Evolutionary conservation across 2,888 invertebrate genomes (phyloP).

Genomic region (Mystacides longicornis): DNA sequence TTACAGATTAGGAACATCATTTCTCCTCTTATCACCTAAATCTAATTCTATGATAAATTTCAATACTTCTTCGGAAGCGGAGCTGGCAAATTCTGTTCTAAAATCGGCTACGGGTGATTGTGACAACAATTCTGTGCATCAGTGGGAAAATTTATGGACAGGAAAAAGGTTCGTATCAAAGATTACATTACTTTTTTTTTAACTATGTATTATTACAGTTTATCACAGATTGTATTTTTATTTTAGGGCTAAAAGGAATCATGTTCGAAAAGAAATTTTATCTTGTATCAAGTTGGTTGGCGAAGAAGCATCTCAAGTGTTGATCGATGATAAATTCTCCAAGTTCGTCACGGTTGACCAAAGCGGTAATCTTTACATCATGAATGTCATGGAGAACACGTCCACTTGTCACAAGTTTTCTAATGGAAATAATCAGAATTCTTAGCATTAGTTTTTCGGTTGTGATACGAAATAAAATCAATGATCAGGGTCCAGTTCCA

Average conservation of each 20-base stretch:
- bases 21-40: slow-evolving; percentile 8
- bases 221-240: background rate
- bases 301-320: slow-evolving; percentile 39
- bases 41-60: slow-evolving; percentile 3
- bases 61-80: background rate
- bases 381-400: slow-evolving; percentile 38
- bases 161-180: slow-evolving; percentile 37
- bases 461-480: too few species aligned
- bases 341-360: slow-evolving; percentile 56
- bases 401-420: background rate
- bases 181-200: background rate
- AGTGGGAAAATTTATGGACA: slow-evolving; percentile 43
- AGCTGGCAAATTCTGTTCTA: background rate
- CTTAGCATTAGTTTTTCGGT: background rate
- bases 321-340: slow-evolving; percentile 45
- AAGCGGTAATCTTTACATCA: slow-evolving; percentile 52
- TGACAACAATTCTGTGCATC: slow-evolving; percentile 26
- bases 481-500: too few species aligned
- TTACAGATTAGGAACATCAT: slow-evolving; percentile 8
- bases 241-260: slow-evolving; percentile 40
- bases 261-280: slow-evolving; percentile 40
- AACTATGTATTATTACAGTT: background rate
- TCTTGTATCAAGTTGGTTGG: slow-evolving; percentile 45
- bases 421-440: background rate
- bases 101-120: slow-evolving; percentile 3